Evolutionary conservation across 92 coral and sea anemone genomes (phyloP).

Genomic region (Zoanthus sociatus): DNA sequence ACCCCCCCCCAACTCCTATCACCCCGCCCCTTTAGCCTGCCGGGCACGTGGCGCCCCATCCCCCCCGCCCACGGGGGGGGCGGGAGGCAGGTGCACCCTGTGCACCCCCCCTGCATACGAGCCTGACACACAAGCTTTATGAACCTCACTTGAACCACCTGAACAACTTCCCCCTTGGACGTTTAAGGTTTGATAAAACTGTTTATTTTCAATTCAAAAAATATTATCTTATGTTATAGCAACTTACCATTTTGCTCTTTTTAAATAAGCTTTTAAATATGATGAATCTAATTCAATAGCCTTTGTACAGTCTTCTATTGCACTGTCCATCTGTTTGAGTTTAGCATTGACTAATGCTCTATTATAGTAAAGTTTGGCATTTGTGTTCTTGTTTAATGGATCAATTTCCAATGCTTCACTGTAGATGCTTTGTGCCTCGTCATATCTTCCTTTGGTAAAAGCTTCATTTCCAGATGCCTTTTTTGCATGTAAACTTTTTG

Average conservation of each 20-base stretch:
- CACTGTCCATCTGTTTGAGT: constrained; percentile 79
- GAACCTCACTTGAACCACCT: too few relatives aligned
- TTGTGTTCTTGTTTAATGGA: constrained; percentile 86
- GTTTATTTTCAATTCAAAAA: too few relatives aligned
- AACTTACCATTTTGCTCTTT: constrained; percentile 93
- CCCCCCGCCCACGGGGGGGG: too few relatives aligned
- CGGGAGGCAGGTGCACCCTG: too few relatives aligned
- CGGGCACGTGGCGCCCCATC: too few relatives aligned
- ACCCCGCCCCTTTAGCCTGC: too few relatives aligned
- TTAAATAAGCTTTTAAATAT: constrained; percentile 93
- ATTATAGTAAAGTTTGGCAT: constrained; percentile 95
- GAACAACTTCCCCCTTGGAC: too few relatives aligned
- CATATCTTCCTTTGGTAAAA: constrained; percentile 77
- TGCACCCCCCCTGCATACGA: too few relatives aligned
- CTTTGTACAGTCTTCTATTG: constrained; percentile 93
- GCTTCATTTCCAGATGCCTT: constrained; percentile 92
- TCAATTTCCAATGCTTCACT: constrained; percentile 89
- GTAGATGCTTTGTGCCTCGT: constrained; percentile 86
- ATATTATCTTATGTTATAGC: neutral
- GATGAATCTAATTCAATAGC: constrained; percentile 87
- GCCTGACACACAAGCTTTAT: too few relatives aligned
- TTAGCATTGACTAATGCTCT: constrained; percentile 95
- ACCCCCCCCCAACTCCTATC: too few relatives aligned
- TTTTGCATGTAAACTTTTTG: constrained; percentile 83
- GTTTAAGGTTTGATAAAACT: too few relatives aligned